These are phyloP conservation scores for Elephantulus edwardii DNA, from an alignment of 2,113 vertebrate species.

Conservation along the genomic window DNA sequence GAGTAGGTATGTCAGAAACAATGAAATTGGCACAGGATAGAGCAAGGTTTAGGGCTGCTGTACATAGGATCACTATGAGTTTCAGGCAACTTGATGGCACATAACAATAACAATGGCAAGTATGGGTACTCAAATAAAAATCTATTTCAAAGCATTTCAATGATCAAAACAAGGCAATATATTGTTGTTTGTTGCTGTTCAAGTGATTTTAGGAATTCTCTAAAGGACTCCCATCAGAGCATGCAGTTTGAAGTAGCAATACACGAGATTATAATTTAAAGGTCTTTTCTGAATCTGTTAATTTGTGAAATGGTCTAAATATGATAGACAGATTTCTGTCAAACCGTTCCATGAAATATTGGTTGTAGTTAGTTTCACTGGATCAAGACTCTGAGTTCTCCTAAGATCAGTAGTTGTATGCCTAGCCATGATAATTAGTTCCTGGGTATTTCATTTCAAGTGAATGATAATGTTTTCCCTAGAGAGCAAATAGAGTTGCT, in stretches of 20 bases:
- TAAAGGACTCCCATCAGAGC: constrained; percentile 66
- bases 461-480: background rate
- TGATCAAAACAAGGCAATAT: constrained; percentile 71
- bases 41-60: too few relatives aligned
- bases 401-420: background rate
- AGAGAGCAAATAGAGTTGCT: background rate
- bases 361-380: background rate
- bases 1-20: too few relatives aligned
- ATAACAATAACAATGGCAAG: too few relatives aligned
- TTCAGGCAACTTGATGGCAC: too few relatives aligned
- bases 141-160: constrained; percentile 72
- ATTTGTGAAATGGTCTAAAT: background rate
- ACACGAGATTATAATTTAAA: background rate
- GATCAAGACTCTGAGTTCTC: background rate
- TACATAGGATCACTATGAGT: too few relatives aligned
- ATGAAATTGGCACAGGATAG: too few relatives aligned
- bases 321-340: background rate
- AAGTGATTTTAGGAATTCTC: constrained; percentile 75
- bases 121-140: constrained; percentile 52
- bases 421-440: background rate
- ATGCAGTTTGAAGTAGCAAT: constrained; percentile 55
- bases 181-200: constrained; percentile 61
- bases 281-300: background rate
- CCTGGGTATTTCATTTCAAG: background rate
- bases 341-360: background rate